These are phyloP conservation scores for Acanthornis magna DNA, from an alignment of 2,797 vertebrate genomes.

Conservation along the genomic window DNA sequence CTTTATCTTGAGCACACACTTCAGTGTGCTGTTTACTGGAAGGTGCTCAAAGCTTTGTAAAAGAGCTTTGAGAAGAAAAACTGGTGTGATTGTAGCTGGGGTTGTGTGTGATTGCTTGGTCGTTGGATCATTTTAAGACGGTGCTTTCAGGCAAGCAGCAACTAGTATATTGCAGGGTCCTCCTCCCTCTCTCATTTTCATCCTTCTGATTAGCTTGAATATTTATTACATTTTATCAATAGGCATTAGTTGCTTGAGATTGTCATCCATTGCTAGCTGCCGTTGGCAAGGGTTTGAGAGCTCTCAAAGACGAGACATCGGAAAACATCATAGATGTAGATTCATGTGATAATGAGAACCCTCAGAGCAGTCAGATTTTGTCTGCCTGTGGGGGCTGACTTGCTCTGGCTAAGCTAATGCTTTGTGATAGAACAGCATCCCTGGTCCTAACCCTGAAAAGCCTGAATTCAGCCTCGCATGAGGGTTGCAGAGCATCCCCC, in stretches of 20 bases:
- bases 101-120: background rate
- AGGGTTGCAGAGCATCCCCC: background rate
- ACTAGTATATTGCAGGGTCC: background rate
- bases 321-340: background rate
- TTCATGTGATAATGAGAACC: background rate
- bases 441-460: background rate
- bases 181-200: background rate
- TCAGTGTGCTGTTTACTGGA: background rate
- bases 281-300: background rate
- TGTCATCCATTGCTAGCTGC: background rate
- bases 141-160: background rate
- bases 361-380: background rate
- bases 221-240: background rate
- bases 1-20: background rate
- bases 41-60: background rate
- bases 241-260: background rate
- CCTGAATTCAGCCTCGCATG: background rate
- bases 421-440: background rate
- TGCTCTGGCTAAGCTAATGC: background rate
- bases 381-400: background rate
- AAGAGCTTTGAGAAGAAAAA: background rate
- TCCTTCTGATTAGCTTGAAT: background rate
- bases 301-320: background rate
- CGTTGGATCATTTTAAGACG: background rate
- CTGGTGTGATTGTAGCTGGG: background rate